Conservation (phyloP, 2,113 vertebrate genomes). For the Tupaia tana region DNA sequence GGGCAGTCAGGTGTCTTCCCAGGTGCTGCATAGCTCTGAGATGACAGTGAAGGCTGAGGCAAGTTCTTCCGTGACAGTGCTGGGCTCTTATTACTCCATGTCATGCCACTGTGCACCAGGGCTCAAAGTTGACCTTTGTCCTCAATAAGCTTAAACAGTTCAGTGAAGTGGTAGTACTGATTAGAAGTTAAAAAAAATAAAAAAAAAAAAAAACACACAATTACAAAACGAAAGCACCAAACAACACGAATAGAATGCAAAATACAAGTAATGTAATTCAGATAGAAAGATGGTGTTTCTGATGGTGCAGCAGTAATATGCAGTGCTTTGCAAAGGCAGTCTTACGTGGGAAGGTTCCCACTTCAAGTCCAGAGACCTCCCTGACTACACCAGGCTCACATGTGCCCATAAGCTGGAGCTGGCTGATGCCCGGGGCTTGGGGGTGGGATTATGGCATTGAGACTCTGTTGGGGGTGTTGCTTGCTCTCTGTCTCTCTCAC, state of each 20-base stretch:
- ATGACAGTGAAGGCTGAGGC: fast-evolving
- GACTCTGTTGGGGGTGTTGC: too few species aligned
- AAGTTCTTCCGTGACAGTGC: not conserved
- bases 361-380: too few species aligned
- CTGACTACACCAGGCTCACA: too few species aligned
- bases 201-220: not conserved
- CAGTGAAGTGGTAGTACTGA: too few species aligned
- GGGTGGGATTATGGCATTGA: too few species aligned
- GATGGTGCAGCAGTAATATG: too few species aligned
- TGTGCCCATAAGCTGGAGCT: too few species aligned
- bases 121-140: not conserved
- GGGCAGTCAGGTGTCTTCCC: not conserved
- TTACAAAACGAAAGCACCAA: not conserved
- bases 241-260: fast-evolving
- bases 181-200: not conserved
- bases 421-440: too few species aligned
- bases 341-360: too few species aligned
- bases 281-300: not conserved
- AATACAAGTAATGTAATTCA: not conserved
- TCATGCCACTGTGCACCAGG: not conserved
- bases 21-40: not conserved
- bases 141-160: not conserved
- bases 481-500: too few species aligned
- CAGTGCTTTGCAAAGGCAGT: too few species aligned
- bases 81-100: fast-evolving